phyloP scores from a whole-genome alignment of 2,113 vertebrate genomes.

The Ia io region DNA sequence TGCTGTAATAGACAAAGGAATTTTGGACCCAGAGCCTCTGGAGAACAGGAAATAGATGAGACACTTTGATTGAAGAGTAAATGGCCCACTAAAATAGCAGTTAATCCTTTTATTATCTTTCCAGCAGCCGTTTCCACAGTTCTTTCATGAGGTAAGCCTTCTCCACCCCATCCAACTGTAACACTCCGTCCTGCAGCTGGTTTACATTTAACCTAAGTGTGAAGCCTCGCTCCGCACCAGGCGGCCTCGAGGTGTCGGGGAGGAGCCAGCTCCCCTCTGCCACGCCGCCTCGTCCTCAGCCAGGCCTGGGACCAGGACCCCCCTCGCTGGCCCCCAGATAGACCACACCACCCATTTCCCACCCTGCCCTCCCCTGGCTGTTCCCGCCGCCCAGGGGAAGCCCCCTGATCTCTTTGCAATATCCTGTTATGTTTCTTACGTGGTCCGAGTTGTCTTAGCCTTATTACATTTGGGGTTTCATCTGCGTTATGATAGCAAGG shows the following conservation, averaged over 20 bases:
- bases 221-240: constrained; percentile 71
- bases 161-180: constrained; percentile 86
- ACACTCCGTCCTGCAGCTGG: constrained; percentile 88
- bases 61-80: constrained; percentile 94
- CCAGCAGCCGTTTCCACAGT: constrained; percentile 92
- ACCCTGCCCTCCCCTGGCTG: constrained; percentile 65
- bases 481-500: constrained; percentile 95
- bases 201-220: constrained; percentile 82
- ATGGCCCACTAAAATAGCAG: constrained; percentile 89
- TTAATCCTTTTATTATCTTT: constrained; percentile 97
- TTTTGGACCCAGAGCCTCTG: constrained; percentile 89
- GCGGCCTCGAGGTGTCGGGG: not conserved
- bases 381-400: constrained; percentile 89
- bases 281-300: not conserved
- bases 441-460: constrained; percentile 95
- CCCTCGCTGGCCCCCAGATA: not conserved
- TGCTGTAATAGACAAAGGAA: constrained; percentile 92
- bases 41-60: constrained; percentile 95
- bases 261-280: not conserved
- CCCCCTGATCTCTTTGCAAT: constrained; percentile 97
- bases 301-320: not conserved
- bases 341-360: not conserved
- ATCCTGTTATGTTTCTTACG: constrained; percentile 98
- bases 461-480: constrained; percentile 92
- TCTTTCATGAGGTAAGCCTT: constrained; percentile 87